phyloP scores from a whole-genome alignment of 1,140 invertebrate species.

The Anagrus nilaparvatae region DNA sequence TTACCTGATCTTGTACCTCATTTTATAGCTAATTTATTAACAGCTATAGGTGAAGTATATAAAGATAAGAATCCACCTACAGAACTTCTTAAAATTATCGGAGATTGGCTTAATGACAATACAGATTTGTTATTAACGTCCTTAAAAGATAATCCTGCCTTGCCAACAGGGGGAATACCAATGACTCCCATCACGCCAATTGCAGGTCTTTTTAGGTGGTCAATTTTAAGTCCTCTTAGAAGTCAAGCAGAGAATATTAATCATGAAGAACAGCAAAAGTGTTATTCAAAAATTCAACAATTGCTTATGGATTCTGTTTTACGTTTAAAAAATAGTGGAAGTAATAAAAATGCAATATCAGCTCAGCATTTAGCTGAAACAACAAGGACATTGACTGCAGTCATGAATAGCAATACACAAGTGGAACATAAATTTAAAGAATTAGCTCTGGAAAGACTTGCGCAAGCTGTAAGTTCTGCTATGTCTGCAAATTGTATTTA shows the following conservation, averaged over 20 bases:
- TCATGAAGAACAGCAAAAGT: conserved; percentile 26
- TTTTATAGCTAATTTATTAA: conserved; percentile 71
- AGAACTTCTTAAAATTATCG: conserved; percentile 31
- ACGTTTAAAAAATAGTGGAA: conserved; percentile 30
- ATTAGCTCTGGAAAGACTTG: conserved; percentile 55
- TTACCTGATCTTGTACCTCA: conserved; percentile 61
- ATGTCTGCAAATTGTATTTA: conserved; percentile 63
- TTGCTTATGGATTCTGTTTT: conserved; percentile 39
- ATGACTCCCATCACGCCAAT: conserved; percentile 75
- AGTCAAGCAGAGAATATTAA: conserved; percentile 13
- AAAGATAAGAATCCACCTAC: conserved; percentile 34
- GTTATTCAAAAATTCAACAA: conserved; percentile 39
- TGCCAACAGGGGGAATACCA: conserved; percentile 66
- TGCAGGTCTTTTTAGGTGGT: conserved; percentile 56
- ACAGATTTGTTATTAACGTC: conserved; percentile 59
- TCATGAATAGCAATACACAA: conserved; percentile 22
- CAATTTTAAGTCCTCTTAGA: conserved; percentile 34
- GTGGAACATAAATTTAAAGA: conserved; percentile 20
- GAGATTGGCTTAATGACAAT: conserved; percentile 46
- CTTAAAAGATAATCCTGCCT: conserved; percentile 53
- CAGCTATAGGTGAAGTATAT: conserved; percentile 70
- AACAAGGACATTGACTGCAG: conserved; percentile 24
- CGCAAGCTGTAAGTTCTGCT: conserved; percentile 65
- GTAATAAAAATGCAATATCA: conserved; percentile 39
- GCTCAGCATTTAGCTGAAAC: conserved; percentile 38